Evolutionary conservation across 2,888 invertebrate species (phyloP), one percentile per base, ranked within the genome.

Genomic region (Octodonta nipae): DNA sequence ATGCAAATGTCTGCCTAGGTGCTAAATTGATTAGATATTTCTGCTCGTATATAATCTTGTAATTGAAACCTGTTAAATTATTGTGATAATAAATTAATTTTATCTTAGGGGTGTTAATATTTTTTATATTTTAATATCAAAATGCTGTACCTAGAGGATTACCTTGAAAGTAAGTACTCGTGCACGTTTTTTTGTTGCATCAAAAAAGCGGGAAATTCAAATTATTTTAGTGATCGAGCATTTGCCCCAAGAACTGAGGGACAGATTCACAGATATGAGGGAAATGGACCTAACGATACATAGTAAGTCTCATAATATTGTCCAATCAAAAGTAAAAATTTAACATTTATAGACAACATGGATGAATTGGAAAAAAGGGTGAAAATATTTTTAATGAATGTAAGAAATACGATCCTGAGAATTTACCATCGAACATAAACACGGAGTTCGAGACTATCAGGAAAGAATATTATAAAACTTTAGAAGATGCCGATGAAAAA

Each of bases 221-320:
- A n/a, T n/a, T n/a, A n/a, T n/a, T n/a, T n/a, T 63, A 93, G 93
- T 95, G 85, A 93, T 96, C 54, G 96, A 98, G 65, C 93, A 95
- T 65, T 73, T 98, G 46, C 98, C 96, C 30, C 89, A 92, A 66
- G 96, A 98, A 65, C 67, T 98, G 51, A 71, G 92, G 49, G 96
- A 96, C 60, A 74, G 93, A 46, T 91, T 96, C 55, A 93, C 93
- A 15, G 93, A 96, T 69, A 93, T 98, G 83, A 75, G 95, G 56
- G 93, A 95, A 71, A 78, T 95, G 74, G 98, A 98, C 68, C 71
- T 93, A 51, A 84, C 92, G 49, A 93, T 95, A 47, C 92, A 96
- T 68, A 95, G 93, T 93, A 71, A 71, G 45, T 39, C 25, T n/a
- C n/a, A n/a, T n/a, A n/a, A n/a, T n/a, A n/a, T n/a, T n/a, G n/a